Conservation (phyloP, 2,797 vertebrate genomes). For the Diplodus sargus region DNA sequence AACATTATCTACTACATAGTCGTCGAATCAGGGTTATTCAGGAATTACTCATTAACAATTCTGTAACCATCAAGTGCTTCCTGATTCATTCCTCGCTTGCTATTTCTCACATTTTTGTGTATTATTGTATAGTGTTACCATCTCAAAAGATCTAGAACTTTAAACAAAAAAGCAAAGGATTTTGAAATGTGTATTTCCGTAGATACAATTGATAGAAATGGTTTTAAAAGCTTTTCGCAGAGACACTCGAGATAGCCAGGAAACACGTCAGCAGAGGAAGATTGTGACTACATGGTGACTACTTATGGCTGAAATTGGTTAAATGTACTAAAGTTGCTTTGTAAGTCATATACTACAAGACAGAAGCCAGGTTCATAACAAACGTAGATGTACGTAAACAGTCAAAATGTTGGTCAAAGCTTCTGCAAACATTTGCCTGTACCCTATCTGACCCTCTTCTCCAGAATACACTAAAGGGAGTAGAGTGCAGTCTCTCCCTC, state of each 20-base stretch:
- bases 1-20: no score
- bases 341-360: neutral
- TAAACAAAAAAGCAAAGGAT: neutral
- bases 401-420: conserved; percentile 62
- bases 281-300: conserved; percentile 3
- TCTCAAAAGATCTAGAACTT: neutral
- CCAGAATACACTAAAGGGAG: conserved; percentile 60
- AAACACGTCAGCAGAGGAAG: conserved; percentile 34
- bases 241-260: conserved; percentile 40
- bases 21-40: no score
- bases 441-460: conserved; percentile 67
- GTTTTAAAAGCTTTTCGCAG: neutral
- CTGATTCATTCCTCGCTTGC: no score
- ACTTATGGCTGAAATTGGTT: neutral
- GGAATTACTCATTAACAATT: no score
- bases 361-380: neutral
- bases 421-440: conserved; percentile 68
- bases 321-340: neutral
- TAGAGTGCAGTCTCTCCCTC: conserved; percentile 51
- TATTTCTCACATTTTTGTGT: no score
- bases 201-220: neutral
- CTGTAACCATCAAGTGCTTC: no score
- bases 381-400: conserved; percentile 39
- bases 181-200: neutral
- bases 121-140: no score